Evolutionary conservation across 2,113 vertebrate genomes (phyloP).

Genomic region (Myocastor coypus): DNA sequence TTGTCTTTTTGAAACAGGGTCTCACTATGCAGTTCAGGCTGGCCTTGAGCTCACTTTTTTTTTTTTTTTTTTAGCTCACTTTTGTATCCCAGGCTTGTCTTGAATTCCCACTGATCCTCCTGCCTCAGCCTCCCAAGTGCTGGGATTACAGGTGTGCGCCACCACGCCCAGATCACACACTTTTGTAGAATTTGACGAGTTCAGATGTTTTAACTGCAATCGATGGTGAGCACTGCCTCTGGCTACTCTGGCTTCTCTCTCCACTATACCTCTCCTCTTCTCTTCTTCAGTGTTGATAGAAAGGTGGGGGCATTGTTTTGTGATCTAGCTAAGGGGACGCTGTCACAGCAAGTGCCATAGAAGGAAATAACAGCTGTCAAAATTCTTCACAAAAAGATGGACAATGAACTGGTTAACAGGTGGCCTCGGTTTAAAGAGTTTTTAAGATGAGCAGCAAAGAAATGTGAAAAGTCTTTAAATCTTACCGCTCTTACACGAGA

Average conservation of each 20-base stretch:
- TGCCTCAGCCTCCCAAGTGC: too few relatives aligned
- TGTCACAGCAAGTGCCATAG: accelerated
- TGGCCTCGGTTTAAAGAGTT: neutral
- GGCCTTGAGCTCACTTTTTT: too few relatives aligned
- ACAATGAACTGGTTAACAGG: neutral
- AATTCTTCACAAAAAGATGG: neutral
- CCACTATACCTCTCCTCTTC: neutral
- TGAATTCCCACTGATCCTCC: too few relatives aligned
- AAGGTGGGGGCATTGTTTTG: neutral
- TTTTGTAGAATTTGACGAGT: too few relatives aligned
- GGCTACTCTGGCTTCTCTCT: neutral
- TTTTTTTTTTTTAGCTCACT: too few relatives aligned
- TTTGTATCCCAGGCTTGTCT: too few relatives aligned
- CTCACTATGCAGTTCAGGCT: too few relatives aligned
- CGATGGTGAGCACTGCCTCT: neutral
- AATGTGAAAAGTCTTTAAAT: neutral
- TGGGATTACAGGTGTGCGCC: too few relatives aligned
- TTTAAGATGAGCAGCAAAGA: conserved; percentile 17
- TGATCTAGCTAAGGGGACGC: neutral
- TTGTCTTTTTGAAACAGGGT: too few relatives aligned
- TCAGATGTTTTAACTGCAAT: neutral
- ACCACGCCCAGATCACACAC: too few relatives aligned
- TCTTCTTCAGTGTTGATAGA: neutral
- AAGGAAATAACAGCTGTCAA: neutral
- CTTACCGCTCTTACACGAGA: neutral